Conservation (phyloP, 2,113 vertebrate species). For the Otis tarda region DNA sequence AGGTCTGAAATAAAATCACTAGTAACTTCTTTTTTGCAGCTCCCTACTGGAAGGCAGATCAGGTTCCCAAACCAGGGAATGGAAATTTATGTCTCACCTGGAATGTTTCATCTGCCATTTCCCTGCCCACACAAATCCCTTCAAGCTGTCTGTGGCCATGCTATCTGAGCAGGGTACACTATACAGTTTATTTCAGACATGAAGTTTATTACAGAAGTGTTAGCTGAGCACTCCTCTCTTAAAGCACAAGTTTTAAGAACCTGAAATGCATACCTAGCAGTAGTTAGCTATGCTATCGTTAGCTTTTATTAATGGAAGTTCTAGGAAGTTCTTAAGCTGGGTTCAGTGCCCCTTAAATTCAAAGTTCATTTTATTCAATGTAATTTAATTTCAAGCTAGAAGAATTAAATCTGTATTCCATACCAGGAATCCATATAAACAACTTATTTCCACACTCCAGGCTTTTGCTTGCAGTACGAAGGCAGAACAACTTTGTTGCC, state of each 20-base stretch:
- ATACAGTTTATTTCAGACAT: background rate
- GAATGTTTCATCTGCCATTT: background rate
- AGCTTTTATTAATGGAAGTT: background rate
- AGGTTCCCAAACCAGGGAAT: background rate
- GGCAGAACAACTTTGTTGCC: background rate
- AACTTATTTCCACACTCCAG: background rate
- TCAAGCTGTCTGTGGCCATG: background rate
- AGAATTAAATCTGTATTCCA: constrained; percentile 22
- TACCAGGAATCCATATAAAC: constrained; percentile 29
- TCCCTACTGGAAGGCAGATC: background rate
- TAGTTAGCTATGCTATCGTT: background rate
- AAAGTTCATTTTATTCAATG: background rate
- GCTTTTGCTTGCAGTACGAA: background rate
- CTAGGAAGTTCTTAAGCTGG: background rate
- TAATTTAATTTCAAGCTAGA: constrained; percentile 8
- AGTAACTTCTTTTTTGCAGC: background rate
- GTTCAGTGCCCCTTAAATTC: background rate
- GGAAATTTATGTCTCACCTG: background rate
- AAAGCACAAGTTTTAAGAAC: background rate
- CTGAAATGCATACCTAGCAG: background rate
- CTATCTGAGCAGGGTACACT: background rate
- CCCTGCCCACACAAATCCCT: background rate
- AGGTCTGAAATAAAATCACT: background rate
- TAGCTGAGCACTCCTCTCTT: background rate
- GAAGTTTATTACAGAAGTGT: background rate